These are phyloP conservation scores for Pocillopora damicornis DNA, from an alignment of 64 coral and sea anemone species.

Conservation along the genomic window DNA sequence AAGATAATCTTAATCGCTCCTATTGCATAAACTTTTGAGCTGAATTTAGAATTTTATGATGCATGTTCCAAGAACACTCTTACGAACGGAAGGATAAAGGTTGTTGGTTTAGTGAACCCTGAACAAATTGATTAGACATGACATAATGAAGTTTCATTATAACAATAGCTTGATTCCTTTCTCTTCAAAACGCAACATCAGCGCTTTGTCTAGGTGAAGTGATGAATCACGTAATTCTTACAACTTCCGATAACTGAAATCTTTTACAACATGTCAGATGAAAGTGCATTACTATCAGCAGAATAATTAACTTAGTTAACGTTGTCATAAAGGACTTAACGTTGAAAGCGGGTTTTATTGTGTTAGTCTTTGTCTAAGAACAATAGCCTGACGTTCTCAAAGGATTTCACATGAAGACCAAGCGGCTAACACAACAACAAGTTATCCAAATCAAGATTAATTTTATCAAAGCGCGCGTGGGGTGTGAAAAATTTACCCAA, in stretches of 20 bases:
- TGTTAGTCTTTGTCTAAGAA: not conserved
- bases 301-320: not conserved
- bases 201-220: not conserved
- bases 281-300: not conserved
- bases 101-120: too few species aligned
- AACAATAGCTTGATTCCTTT: not conserved
- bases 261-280: not conserved
- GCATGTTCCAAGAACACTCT: too few species aligned
- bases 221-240: not conserved
- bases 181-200: not conserved
- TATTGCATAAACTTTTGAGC: too few species aligned
- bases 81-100: too few species aligned
- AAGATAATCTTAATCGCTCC: too few species aligned
- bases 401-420: not conserved
- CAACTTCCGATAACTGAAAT: not conserved
- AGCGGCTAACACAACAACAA: not conserved
- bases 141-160: too few species aligned
- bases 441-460: not conserved
- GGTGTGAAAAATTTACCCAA: not conserved
- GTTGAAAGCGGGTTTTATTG: not conserved
- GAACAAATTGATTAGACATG: too few species aligned
- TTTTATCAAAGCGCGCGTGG: not conserved
- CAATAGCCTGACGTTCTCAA: not conserved
- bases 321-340: not conserved
- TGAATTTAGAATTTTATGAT: too few species aligned